These are phyloP conservation scores for Patiria miniata DNA, from an alignment of 35 echinoderm and acorn worm genomes.

Conservation along the genomic window DNA sequence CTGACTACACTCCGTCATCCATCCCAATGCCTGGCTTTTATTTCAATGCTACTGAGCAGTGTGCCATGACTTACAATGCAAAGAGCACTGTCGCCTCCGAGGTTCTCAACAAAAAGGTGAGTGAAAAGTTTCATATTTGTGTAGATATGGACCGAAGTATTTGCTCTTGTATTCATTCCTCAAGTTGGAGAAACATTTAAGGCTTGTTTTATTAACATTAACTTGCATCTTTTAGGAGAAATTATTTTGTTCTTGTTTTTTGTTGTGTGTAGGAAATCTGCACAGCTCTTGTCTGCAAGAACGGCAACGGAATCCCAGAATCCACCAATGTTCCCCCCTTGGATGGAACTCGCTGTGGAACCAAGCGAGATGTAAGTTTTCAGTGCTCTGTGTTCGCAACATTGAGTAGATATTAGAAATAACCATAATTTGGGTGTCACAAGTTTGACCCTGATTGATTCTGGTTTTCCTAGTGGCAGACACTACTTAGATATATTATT, in stretches of 20 bases:
- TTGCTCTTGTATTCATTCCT: no score
- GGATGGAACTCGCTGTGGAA: conserved; percentile 80
- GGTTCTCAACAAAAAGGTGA: neutral
- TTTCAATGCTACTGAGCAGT: conserved; percentile 55
- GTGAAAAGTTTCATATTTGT: neutral
- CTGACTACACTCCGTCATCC: neutral
- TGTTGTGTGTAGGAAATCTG: conserved; percentile 76
- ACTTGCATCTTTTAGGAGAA: no score
- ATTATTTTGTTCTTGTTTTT: neutral
- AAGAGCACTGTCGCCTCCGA: conserved; percentile 20
- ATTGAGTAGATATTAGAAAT: no score
- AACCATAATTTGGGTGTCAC: no score
- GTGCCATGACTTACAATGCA: conserved; percentile 42
- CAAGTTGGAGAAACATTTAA: no score
- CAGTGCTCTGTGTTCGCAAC: neutral
- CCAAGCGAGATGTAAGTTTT: conserved; percentile 56
- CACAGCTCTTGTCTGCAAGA: conserved; percentile 45
- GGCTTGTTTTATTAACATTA: no score
- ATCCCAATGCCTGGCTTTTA: conserved; percentile 66
- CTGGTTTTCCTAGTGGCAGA: no score
- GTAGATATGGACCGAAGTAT: no score
- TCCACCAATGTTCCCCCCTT: conserved; percentile 53
- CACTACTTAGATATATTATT: no score
- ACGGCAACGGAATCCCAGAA: conserved; percentile 19
- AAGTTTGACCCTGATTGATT: no score